Conservation (phyloP, 2,888 invertebrate genomes). For the Bombylius discolor region DNA sequence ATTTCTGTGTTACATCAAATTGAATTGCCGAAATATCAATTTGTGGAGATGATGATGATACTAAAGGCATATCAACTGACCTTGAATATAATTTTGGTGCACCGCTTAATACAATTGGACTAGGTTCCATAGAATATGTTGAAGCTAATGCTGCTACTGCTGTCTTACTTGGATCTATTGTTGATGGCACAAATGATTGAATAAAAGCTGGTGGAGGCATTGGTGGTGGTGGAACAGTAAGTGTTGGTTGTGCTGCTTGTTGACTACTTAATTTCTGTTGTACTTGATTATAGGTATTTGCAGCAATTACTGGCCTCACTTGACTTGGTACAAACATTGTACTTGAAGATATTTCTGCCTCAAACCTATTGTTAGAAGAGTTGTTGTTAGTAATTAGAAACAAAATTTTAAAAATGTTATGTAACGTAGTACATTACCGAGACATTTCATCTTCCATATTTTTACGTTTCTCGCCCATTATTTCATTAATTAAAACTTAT, state of each 20-base stretch:
- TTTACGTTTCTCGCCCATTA: constrained; percentile 33
- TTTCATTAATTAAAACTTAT: too few relatives aligned
- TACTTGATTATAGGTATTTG: constrained; percentile 57
- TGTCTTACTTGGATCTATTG: constrained; percentile 26
- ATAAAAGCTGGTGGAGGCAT: constrained; percentile 34
- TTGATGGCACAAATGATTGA: constrained; percentile 35
- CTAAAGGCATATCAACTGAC: constrained; percentile 30
- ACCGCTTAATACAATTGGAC: constrained; percentile 53
- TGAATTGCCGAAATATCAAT: constrained; percentile 43
- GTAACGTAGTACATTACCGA: constrained; percentile 43
- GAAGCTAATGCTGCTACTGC: constrained; percentile 28
- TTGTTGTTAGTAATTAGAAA: too few relatives aligned
- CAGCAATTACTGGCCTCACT: constrained; percentile 54
- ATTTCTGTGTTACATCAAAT: constrained; percentile 43
- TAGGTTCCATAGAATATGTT: constrained; percentile 32
- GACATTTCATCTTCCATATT: constrained; percentile 88
- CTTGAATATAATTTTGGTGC: constrained; percentile 55
- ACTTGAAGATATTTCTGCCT: constrained; percentile 68
- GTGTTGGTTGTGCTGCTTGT: constrained; percentile 29
- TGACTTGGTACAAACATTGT: constrained; percentile 39
- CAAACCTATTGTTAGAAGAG: constrained; percentile 55
- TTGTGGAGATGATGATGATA: constrained; percentile 25
- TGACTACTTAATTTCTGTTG: constrained; percentile 54
- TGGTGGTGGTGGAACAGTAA: constrained; percentile 23
- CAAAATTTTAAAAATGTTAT: too few relatives aligned